Evolutionary conservation across 2,888 invertebrate genomes (phyloP), one percentile per base, ranked within the genome.

Genomic region (Barypeithes pellucidus): DNA sequence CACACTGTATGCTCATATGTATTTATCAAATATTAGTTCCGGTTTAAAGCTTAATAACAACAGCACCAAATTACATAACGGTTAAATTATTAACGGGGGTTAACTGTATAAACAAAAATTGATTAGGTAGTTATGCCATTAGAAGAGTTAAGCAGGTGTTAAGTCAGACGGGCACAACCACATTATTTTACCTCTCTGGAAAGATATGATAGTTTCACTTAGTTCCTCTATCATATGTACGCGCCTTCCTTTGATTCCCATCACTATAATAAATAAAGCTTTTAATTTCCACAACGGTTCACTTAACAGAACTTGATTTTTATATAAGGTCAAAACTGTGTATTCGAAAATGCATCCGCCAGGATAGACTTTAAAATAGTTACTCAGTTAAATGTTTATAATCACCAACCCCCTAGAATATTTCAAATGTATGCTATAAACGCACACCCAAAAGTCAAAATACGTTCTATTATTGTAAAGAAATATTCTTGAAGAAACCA

Each of bases 221-320:
- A 98, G 92, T 90, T 97, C 97, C 91, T 98, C 98, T 88, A 98
- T 98, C 94, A 97, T 96, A 90, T 97, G 97, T 88, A 98, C 97
- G 87, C 98, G 91, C 86, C 97, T 92, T 87, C 98, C 98, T 90
- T 97, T 97, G 92, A 97, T 97, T 90, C 97, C 97, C 97, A 97
- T 97, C 91, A 97, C 97, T 97, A 91, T 83, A 90, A 85, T 83
- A 89, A 87, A 88, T 63, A 65, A 65, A 69, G 18, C 24, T 18
- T 50, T 61, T 62, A 18, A 43, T 43, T 61, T 61, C 9, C 47
- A 16, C 5, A 47, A 47, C 18, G 47, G 11, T 47, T 20, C 52
- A 22, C 12, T 47, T 11, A 47, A n/a, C n/a, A n/a, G n/a, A n/a
- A n/a, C n/a, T n/a, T n/a, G n/a, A n/a, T n/a, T n/a, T n/a, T n/a